phyloP scores from a whole-genome alignment of 2,113 vertebrate genomes.

The Nannobrachium achirus region DNA sequence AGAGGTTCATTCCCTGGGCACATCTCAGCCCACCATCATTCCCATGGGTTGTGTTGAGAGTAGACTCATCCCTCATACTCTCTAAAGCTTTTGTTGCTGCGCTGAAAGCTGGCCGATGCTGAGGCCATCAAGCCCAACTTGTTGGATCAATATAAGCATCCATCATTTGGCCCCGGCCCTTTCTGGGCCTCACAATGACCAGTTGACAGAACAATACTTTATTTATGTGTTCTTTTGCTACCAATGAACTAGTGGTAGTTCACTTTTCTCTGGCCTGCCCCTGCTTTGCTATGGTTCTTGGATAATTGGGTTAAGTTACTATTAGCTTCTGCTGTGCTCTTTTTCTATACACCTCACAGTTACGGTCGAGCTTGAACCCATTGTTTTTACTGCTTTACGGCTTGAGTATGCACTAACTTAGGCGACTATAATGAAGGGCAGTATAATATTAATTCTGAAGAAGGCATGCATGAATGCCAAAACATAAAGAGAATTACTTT shows the following conservation, averaged over 20 bases:
- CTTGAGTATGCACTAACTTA: background rate
- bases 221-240: conserved; percentile 72
- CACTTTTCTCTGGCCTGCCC: conserved; percentile 49
- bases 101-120: conserved; percentile 74
- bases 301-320: conserved; percentile 43
- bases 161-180: conserved; percentile 72
- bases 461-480: no score
- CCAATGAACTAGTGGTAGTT: conserved; percentile 74
- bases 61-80: conserved; percentile 71
- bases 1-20: conserved; percentile 56
- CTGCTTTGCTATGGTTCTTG: conserved; percentile 39
- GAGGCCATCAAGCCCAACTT: conserved; percentile 73
- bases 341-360: background rate
- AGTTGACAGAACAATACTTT: conserved; percentile 76
- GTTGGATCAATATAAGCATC: conserved; percentile 82
- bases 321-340: conserved; percentile 16
- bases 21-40: conserved; percentile 50
- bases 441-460: no score
- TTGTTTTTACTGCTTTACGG: background rate
- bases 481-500: no score
- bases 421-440: background rate
- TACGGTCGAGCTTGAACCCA: background rate
- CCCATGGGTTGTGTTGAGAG: conserved; percentile 63
- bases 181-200: conserved; percentile 73
- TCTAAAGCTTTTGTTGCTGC: conserved; percentile 75